A percentile compares a stretch with the other conserved stretches of the same genome.
Conservation (phyloP, 2,797 vertebrate species). For the Poecilia wingei region DNA sequence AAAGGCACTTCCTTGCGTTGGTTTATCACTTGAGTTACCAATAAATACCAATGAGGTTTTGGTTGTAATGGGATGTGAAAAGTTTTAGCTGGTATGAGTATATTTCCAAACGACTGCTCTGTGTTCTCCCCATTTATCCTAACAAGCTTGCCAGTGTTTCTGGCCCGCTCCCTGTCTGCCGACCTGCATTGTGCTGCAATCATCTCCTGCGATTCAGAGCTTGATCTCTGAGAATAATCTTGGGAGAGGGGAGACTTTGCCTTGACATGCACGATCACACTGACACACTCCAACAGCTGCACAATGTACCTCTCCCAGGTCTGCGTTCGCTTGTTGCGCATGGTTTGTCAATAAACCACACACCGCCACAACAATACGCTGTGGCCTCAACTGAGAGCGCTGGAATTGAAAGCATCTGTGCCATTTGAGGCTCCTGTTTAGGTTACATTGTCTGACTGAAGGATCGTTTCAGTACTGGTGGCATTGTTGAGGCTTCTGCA, state of each 20-base stretch:
- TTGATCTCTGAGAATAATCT: constrained; percentile 27
- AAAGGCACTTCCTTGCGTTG: neutral
- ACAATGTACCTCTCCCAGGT: constrained; percentile 25
- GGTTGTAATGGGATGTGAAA: neutral
- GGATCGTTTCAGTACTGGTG: constrained; percentile 13
- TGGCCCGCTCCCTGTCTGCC: constrained; percentile 1
- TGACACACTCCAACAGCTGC: constrained; percentile 21
- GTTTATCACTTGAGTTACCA: neutral
- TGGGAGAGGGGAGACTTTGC: neutral
- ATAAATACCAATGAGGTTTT: neutral
- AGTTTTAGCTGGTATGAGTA: neutral
- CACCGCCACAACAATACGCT: constrained; percentile 44
- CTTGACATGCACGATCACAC: constrained; percentile 29
- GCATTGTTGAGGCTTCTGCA: constrained; percentile 42
- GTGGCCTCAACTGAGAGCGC: constrained; percentile 23
- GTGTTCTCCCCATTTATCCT: neutral
- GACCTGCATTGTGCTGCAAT: constrained; percentile 3
- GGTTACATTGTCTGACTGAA: constrained; percentile 20
- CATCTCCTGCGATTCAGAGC: neutral
- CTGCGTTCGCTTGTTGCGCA: constrained; percentile 41
- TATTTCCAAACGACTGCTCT: neutral
- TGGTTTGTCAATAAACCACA: constrained; percentile 55
- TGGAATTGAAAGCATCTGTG: constrained; percentile 19
- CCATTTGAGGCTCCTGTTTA: constrained; percentile 36
- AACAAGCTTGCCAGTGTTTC: constrained; percentile 11